Evolutionary conservation across 2,797 vertebrate genomes (phyloP).

Genomic region (Gambusia yucatana): DNA sequence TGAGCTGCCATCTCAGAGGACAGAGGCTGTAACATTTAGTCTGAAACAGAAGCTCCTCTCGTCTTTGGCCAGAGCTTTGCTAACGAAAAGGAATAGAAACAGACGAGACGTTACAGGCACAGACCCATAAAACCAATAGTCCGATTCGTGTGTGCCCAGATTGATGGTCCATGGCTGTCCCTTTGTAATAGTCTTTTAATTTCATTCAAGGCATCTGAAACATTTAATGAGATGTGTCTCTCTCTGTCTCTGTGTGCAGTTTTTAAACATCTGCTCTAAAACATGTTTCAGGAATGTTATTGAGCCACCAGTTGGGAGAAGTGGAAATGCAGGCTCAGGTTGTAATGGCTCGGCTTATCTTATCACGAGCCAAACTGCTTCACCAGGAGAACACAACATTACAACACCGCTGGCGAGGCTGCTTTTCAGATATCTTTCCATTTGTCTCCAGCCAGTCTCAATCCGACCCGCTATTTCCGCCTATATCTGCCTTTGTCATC

Average conservation of each 20-base stretch:
- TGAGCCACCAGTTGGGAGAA: slow-evolving; percentile 43
- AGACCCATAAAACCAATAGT: slow-evolving; percentile 40
- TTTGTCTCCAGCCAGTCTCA: slow-evolving; percentile 71
- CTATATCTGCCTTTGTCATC: slow-evolving; percentile 73
- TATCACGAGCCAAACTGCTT: slow-evolving; percentile 69
- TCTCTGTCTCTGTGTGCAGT: slow-evolving; percentile 15
- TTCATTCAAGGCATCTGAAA: slow-evolving; percentile 57
- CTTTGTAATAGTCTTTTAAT: slow-evolving; percentile 64
- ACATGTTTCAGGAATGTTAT: slow-evolving; percentile 39
- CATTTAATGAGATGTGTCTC: slow-evolving; percentile 44
- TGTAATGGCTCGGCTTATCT: slow-evolving; percentile 75
- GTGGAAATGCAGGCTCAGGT: slow-evolving; percentile 55
- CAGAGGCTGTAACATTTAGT: slow-evolving; percentile 37
- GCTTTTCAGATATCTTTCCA: slow-evolving; percentile 64
- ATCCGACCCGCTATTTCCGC: slow-evolving; percentile 54
- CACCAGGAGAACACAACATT: slow-evolving; percentile 45
- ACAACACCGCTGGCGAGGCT: slow-evolving; percentile 48
- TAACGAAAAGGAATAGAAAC: not conserved
- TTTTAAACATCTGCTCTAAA: slow-evolving; percentile 25
- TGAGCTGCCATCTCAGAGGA: slow-evolving; percentile 64
- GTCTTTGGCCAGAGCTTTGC: slow-evolving; percentile 18
- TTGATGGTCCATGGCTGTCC: slow-evolving; percentile 66
- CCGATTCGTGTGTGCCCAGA: slow-evolving; percentile 50
- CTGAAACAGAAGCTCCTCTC: slow-evolving; percentile 20
- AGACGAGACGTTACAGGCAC: slow-evolving; percentile 22